Percentiles rank a stretch among this genome's conserved stretches.
These are phyloP conservation scores for Xestia c-nigrum DNA, from an alignment of 2,888 invertebrate genomes.

Conservation along the genomic window DNA sequence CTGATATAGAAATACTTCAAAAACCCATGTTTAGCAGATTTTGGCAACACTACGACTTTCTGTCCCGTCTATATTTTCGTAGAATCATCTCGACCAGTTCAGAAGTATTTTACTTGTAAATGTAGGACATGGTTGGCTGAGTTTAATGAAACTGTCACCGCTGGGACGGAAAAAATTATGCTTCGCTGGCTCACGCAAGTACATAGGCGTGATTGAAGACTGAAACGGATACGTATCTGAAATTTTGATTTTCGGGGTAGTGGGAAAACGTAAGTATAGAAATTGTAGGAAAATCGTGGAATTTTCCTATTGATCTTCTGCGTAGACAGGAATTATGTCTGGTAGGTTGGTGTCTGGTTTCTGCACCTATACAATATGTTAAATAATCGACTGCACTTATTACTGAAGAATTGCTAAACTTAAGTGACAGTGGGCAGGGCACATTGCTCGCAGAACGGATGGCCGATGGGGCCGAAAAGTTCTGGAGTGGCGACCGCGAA, in stretches of 20 bases:
- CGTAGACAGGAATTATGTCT: no score
- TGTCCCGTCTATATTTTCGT: constrained; percentile 48
- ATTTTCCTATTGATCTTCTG: neutral
- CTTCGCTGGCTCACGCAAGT: constrained; percentile 55
- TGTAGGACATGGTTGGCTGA: constrained; percentile 64
- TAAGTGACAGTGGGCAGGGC: no score
- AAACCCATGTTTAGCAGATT: neutral
- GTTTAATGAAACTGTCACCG: constrained; percentile 70
- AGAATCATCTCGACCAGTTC: constrained; percentile 51
- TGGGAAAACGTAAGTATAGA: neutral
- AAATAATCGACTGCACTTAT: no score
- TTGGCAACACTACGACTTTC: constrained; percentile 3
- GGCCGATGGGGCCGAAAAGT: no score
- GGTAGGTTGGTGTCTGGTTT: no score
- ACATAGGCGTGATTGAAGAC: constrained; percentile 47
- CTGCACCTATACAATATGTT: no score
- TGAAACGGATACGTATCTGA: constrained; percentile 42
- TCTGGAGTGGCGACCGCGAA: no score
- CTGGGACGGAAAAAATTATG: constrained; percentile 66
- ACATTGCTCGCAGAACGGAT: no score
- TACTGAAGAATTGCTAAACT: no score
- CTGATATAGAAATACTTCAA: neutral
- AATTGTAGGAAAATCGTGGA: neutral
- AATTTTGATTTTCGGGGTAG: constrained; percentile 29
- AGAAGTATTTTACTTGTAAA: constrained; percentile 69